Evolutionary conservation across 2,888 invertebrate species (phyloP).

Genomic region (Zygaena filipendulae): DNA sequence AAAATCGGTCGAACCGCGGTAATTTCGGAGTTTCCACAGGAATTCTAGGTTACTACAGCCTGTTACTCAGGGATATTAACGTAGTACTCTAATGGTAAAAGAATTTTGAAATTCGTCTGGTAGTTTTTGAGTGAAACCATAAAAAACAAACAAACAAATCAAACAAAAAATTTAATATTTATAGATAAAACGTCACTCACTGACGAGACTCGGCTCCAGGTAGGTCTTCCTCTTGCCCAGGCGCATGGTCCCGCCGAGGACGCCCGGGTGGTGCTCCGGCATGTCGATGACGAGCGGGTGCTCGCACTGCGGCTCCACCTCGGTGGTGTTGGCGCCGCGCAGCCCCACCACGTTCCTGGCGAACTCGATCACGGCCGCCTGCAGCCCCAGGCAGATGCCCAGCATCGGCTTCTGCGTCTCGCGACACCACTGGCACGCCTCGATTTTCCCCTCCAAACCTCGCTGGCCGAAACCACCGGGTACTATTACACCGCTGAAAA

Average conservation of each 20-base stretch:
- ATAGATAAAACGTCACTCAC: constrained; percentile 65
- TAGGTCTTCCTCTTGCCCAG: constrained; percentile 92
- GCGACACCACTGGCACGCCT: constrained; percentile 93
- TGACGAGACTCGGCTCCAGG: constrained; percentile 75
- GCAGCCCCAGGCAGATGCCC: constrained; percentile 97
- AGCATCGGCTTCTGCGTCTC: constrained; percentile 90
- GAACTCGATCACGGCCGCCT: constrained; percentile 96
- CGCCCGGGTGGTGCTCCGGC: constrained; percentile 96
- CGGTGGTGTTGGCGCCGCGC: constrained; percentile 86
- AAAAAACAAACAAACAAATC: no score
- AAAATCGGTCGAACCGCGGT: no score
- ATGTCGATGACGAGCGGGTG: constrained; percentile 95
- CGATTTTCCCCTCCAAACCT: constrained; percentile 96
- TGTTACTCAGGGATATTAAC: no score
- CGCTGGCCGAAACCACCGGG: constrained; percentile 98
- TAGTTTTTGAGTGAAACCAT: no score
- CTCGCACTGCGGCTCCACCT: constrained; percentile 78
- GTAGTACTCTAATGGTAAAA: no score
- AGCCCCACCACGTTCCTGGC: constrained; percentile 85
- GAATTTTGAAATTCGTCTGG: no score
- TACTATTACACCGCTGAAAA: constrained; percentile 87
- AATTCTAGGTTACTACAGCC: no score
- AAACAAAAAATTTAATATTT: no score
- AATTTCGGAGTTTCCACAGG: no score
- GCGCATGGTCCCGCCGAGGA: constrained; percentile 98